A percentile compares a stretch with the other conserved stretches of the same genome.
These are phyloP conservation scores for Zaprionus obscuricornis DNA, from an alignment of 2,888 invertebrate species.

Conservation along the genomic window DNA sequence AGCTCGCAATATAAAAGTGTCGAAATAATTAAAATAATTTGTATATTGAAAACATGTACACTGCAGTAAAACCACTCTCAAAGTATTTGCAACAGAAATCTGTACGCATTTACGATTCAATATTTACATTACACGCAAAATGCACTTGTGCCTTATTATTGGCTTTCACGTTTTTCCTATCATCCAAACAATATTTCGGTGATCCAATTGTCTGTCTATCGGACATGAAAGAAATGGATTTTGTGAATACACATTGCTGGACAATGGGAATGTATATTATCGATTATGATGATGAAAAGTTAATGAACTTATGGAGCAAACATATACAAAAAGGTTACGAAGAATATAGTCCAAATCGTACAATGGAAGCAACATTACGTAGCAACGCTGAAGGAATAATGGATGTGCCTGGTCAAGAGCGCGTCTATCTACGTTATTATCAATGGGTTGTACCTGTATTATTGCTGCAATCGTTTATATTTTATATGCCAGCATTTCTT, in stretches of 20 bases:
- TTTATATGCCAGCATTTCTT: constrained; percentile 80
- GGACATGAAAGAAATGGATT: constrained; percentile 85
- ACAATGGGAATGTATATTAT: constrained; percentile 89
- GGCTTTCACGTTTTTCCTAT: constrained; percentile 89
- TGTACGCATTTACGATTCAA: constrained; percentile 89
- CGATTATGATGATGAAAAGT: constrained; percentile 35
- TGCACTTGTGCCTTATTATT: constrained; percentile 89
- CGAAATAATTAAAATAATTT: too few species aligned
- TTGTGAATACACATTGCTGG: constrained; percentile 91
- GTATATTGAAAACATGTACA: constrained; percentile 85
- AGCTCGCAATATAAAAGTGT: too few species aligned
- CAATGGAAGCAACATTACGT: too few species aligned
- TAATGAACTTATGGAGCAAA: background rate
- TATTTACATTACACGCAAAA: constrained; percentile 90
- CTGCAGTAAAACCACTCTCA: constrained; percentile 87
- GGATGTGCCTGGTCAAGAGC: constrained; percentile 26
- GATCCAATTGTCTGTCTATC: constrained; percentile 91
- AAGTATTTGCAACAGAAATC: constrained; percentile 86
- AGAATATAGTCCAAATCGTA: too few species aligned
- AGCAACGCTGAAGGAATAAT: too few species aligned
- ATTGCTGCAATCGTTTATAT: constrained; percentile 77
- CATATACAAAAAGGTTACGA: constrained; percentile 12
- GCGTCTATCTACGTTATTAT: constrained; percentile 81
- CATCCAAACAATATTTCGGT: constrained; percentile 93
- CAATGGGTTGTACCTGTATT: constrained; percentile 82